Conservation (phyloP, 2,113 vertebrate genomes). For the Petrocephalus zakoni region DNA sequence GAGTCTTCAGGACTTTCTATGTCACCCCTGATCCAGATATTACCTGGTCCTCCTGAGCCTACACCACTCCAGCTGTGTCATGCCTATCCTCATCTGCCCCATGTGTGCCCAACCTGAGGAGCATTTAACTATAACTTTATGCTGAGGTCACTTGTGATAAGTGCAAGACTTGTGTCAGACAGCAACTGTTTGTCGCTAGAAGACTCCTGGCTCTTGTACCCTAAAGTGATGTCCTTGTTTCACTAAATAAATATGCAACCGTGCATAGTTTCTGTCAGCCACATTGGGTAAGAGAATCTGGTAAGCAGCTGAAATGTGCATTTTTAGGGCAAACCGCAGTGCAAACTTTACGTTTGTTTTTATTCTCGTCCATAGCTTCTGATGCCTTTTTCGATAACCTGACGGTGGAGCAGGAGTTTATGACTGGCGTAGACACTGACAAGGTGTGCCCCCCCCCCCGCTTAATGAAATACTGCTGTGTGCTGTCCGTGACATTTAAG, state of each 20-base stretch:
- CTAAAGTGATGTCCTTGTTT: neutral
- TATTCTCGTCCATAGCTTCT: conserved; percentile 72
- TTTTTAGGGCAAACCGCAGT: neutral
- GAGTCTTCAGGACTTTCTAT: neutral
- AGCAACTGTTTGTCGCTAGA: neutral
- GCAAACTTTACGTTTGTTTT: neutral
- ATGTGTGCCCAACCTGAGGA: neutral
- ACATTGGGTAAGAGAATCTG: neutral
- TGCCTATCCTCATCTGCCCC: neutral
- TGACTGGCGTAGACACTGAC: conserved; percentile 96
- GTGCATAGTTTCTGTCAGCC: neutral
- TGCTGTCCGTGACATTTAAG: neutral
- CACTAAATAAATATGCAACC: neutral
- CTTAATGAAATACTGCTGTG: neutral
- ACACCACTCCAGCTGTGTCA: neutral
- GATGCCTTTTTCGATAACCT: conserved; percentile 96
- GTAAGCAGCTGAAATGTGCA: neutral
- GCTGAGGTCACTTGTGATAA: neutral
- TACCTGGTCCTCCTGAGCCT: too few relatives aligned
- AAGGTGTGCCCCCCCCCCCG: conserved; percentile 64
- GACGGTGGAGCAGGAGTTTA: conserved; percentile 97
- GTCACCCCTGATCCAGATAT: too few relatives aligned
- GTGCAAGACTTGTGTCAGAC: neutral
- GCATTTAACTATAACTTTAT: neutral
- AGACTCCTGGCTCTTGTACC: neutral